A percentile compares a stretch with the other conserved stretches of the same genome.
Evolutionary conservation across 2,113 vertebrate genomes (phyloP).

Genomic region (Cephalophus harveyi): DNA sequence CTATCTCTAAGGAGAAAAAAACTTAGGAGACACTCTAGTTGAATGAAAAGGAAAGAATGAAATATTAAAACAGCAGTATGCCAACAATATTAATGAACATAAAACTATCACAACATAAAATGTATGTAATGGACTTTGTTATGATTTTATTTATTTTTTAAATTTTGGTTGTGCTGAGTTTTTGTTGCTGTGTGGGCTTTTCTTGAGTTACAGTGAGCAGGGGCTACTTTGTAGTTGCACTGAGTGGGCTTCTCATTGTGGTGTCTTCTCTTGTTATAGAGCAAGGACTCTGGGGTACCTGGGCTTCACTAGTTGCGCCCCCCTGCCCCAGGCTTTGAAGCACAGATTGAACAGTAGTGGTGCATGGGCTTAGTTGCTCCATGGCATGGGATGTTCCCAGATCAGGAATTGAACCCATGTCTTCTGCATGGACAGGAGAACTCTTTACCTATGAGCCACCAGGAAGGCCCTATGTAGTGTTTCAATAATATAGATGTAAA

Average conservation of each 20-base stretch:
- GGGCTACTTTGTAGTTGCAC: background rate
- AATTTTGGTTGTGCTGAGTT: background rate
- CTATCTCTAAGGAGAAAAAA: background rate
- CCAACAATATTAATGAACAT: background rate
- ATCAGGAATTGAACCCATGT: background rate
- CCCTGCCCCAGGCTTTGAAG: background rate
- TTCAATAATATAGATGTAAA: background rate
- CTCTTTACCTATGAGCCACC: background rate
- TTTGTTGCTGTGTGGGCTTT: background rate
- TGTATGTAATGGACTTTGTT: background rate
- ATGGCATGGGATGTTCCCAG: background rate
- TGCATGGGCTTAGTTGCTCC: background rate
- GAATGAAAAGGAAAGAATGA: background rate
- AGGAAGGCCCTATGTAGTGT: background rate
- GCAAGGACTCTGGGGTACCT: background rate
- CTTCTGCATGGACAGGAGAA: background rate
- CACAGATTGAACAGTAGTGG: background rate
- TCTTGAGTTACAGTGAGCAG: background rate
- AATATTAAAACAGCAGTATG: background rate
- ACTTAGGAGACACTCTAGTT: background rate
- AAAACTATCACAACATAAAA: background rate
- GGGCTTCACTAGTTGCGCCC: rapidly evolving
- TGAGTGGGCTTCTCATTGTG: background rate
- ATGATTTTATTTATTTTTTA: background rate
- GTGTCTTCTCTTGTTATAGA: background rate